Evolutionary conservation across 2,888 invertebrate genomes (phyloP).

Genomic region (Laspeyria flexula): DNA sequence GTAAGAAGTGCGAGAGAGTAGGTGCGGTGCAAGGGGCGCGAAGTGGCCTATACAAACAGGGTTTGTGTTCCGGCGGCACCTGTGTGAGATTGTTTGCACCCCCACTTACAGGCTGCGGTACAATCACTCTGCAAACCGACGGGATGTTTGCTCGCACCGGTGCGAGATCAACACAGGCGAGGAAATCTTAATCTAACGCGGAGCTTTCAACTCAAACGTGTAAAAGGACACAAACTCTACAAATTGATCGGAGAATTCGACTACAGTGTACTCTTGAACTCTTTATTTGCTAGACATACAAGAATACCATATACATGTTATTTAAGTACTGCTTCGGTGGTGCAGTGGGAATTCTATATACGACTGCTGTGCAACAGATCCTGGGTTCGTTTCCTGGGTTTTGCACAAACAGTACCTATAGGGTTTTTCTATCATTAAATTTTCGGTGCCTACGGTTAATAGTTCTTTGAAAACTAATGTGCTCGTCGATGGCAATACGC

Average conservation of each 20-base stretch:
- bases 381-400: too few species aligned
- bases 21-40: constrained; percentile 51
- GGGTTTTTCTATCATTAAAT: too few species aligned
- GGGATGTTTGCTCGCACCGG: constrained; percentile 69
- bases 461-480: too few species aligned
- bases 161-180: constrained; percentile 62
- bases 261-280: background rate
- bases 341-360: too few species aligned
- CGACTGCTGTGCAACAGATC: too few species aligned
- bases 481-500: too few species aligned
- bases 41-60: constrained; percentile 72
- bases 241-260: constrained; percentile 40
- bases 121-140: constrained; percentile 75
- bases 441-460: too few species aligned
- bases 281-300: too few species aligned
- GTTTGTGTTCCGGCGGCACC: constrained; percentile 70
- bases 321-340: too few species aligned
- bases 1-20: constrained; percentile 31
- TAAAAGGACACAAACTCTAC: constrained; percentile 33
- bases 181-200: constrained; percentile 76
- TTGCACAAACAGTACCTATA: too few species aligned
- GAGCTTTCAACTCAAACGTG: constrained; percentile 57
- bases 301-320: too few species aligned
- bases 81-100: constrained; percentile 75
- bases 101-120: constrained; percentile 75